Percentiles rank a stretch among this genome's conserved stretches.
phyloP scores from a whole-genome alignment of 2,888 invertebrate species.

The Apodemia duryi region DNA sequence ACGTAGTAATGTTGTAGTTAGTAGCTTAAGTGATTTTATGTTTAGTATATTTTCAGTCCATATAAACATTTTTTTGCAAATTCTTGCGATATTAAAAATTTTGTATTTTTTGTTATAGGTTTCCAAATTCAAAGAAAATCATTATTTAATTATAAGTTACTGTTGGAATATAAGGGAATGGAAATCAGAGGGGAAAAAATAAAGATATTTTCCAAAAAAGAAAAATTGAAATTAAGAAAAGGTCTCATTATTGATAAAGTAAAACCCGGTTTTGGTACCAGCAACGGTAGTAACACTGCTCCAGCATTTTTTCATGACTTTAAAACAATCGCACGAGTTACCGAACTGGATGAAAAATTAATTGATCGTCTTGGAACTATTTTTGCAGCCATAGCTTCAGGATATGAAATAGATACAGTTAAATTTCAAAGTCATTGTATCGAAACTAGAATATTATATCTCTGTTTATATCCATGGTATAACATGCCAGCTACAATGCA shows the following conservation, averaged over 20 bases:
- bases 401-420: slow-evolving; percentile 4
- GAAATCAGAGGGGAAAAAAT: not conserved
- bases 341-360: slow-evolving; percentile 4
- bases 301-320: slow-evolving; percentile 6
- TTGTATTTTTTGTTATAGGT: slow-evolving; percentile 1
- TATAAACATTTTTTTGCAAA: not conserved
- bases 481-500: slow-evolving; percentile 3
- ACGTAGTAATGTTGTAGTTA: not conserved
- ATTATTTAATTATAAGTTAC: slow-evolving; percentile 5
- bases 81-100: slow-evolving; percentile 1
- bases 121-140: not conserved
- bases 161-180: not conserved
- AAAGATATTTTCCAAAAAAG: not conserved
- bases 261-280: slow-evolving; percentile 9
- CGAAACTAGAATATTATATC: slow-evolving; percentile 3
- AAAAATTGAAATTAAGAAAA: not conserved
- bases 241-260: slow-evolving; percentile 5
- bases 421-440: slow-evolving; percentile 1
- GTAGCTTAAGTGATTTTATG: not conserved
- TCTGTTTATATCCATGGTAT: not conserved
- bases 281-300: not conserved
- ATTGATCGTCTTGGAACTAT: not conserved
- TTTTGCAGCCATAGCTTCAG: not conserved
- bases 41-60: not conserved
- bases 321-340: not conserved